Percentiles rank a stretch among this genome's conserved stretches.
These are phyloP conservation scores for Agrilus planipennis DNA, from an alignment of 1,140 invertebrate species.

Conservation along the genomic window DNA sequence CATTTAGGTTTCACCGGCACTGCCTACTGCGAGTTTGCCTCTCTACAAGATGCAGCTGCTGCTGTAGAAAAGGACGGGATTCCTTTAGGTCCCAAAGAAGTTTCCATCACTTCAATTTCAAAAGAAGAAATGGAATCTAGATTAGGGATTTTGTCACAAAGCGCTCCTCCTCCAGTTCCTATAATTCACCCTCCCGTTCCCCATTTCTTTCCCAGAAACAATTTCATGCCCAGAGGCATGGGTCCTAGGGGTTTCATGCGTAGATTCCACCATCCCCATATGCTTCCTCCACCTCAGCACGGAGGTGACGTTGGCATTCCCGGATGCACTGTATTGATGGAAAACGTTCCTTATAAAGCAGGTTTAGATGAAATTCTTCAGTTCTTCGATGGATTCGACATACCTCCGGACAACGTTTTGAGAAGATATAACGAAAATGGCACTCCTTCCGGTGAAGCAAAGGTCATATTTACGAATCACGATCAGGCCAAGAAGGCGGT, in stretches of 20 bases:
- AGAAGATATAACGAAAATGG: conserved; percentile 72
- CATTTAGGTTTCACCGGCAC: conserved; percentile 52
- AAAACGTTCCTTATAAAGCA: conserved; percentile 79
- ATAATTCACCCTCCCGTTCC: too few relatives aligned
- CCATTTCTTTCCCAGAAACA: background rate
- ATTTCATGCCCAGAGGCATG: conserved; percentile 18
- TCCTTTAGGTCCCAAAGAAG: conserved; percentile 48
- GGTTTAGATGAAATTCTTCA: conserved; percentile 75
- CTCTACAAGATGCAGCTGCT: conserved; percentile 50
- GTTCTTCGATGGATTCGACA: conserved; percentile 68
- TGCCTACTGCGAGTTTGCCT: conserved; percentile 75
- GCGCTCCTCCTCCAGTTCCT: conserved; percentile 6
- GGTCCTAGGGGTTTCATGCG: conserved; percentile 17
- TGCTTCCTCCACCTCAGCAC: conserved; percentile 11
- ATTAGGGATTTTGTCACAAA: conserved; percentile 12
- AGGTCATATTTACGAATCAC: conserved; percentile 65
- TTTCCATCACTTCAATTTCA: conserved; percentile 54
- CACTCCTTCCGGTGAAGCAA: conserved; percentile 77
- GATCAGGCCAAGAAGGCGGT: conserved; percentile 65
- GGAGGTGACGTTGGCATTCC: conserved; percentile 58
- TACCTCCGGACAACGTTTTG: conserved; percentile 66
- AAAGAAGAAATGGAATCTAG: conserved; percentile 40
- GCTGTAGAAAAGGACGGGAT: conserved; percentile 60
- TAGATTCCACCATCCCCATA: conserved; percentile 12
- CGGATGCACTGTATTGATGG: conserved; percentile 69